phyloP scores from a whole-genome alignment of 1,140 invertebrate genomes.

The Aleiodes sp. region DNA sequence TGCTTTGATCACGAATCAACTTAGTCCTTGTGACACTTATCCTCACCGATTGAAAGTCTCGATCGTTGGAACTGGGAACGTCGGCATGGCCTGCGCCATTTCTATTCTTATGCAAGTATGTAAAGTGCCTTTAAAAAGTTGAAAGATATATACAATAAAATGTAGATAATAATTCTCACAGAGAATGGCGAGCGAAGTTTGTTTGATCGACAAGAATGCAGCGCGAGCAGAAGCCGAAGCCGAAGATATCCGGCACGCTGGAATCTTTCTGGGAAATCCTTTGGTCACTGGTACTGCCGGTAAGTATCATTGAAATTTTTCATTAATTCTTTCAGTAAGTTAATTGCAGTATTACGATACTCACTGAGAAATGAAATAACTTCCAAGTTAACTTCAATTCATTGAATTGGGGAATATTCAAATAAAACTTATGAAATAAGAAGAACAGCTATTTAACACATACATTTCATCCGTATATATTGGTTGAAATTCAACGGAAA shows the following conservation, averaged over 20 bases:
- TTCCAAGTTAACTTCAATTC: neutral
- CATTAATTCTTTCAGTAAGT: neutral
- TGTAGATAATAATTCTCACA: conserved; percentile 23
- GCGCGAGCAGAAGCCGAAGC: conserved; percentile 52
- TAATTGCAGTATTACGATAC: too few species aligned
- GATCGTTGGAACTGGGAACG: conserved; percentile 53
- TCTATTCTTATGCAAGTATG: conserved; percentile 51
- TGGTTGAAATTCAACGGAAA: neutral
- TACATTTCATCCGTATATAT: neutral
- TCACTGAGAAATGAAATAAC: neutral
- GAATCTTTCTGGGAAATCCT: conserved; percentile 54
- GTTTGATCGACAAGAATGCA: conserved; percentile 53
- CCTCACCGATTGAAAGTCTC: conserved; percentile 53
- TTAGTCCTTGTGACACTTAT: conserved; percentile 49
- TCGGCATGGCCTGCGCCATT: conserved; percentile 54
- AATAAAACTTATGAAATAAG: too few species aligned
- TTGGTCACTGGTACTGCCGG: conserved; percentile 52
- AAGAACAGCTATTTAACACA: too few species aligned
- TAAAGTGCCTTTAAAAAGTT: neutral
- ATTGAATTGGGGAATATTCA: too few species aligned
- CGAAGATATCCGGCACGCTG: conserved; percentile 54
- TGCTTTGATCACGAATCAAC: conserved; percentile 53
- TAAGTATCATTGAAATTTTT: conserved; percentile 37
- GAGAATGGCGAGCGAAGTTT: conserved; percentile 55
- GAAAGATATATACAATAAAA: neutral